These are phyloP conservation scores for Petrolisthes manimaculis DNA, from an alignment of 2,888 invertebrate species.

Conservation along the genomic window DNA sequence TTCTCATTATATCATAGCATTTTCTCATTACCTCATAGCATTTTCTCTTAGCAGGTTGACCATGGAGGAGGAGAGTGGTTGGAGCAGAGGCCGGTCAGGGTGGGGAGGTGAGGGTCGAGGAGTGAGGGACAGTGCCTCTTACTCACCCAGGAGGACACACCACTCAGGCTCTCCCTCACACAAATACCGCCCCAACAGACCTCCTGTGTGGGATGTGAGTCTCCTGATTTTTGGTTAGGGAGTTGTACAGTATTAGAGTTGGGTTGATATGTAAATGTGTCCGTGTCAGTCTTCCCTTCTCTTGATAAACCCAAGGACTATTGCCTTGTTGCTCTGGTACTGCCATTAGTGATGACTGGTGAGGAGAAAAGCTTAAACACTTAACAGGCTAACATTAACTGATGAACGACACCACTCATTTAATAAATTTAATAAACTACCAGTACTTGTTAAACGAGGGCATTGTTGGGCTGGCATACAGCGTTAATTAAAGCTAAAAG, in stretches of 20 bases:
- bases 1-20: neutral
- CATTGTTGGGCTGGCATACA: no score
- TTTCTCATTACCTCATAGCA: neutral
- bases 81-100: constrained; percentile 29
- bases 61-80: constrained; percentile 42
- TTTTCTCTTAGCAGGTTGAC: constrained; percentile 1
- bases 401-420: no score
- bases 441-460: no score
- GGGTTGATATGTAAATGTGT: neutral
- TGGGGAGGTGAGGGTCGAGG: constrained; percentile 35
- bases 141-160: constrained; percentile 44
- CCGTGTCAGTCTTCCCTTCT: neutral
- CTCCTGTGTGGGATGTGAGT: constrained; percentile 55
- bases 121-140: constrained; percentile 34
- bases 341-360: no score
- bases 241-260: no score
- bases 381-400: no score
- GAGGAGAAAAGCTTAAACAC: no score
- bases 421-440: no score
- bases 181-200: constrained; percentile 34
- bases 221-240: no score
- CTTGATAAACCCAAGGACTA: neutral
- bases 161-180: constrained; percentile 49
- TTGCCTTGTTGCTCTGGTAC: neutral
- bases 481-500: no score